Evolutionary conservation across 1,140 invertebrate genomes (phyloP), one percentile per base, ranked within the genome.

Genomic region (Drosophila bocki): DNA sequence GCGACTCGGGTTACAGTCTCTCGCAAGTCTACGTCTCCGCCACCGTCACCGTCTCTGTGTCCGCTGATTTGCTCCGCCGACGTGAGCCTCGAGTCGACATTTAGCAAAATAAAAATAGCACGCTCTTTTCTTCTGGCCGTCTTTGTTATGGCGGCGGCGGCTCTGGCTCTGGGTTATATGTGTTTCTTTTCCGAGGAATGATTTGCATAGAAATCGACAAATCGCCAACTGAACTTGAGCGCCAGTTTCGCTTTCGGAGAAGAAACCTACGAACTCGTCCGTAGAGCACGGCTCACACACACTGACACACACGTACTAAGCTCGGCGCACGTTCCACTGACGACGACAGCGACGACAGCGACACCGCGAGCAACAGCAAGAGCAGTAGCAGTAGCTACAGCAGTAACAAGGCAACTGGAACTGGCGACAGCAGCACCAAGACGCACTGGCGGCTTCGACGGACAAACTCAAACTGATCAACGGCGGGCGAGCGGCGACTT

Each of bases 71-170:
- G 42, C 53, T 71, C 29, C 39, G 58, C 41, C 82, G 78, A 76
- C 77, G 74, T 75, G 78, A 82, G 85, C 74, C 82, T 78, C 69
- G 70, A 90, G 85, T 88, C 84, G 85, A 90, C 84, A 90, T 88
- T 88, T 84, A 87, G 85, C 80, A 82, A 84, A 84, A 88, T 84
- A 88, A 88, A 87, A 88, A 88, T 88, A 88, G 85, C 81, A 88
- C 84, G 80, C 84, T 88, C 79, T 88, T 84, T 84, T n/a, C n/a
- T 87, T 59, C 37, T 41, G 44, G 13, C 67, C 22, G 67, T 42
- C 42, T 70, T 47, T 70, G 45, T 50, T 68, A 22, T 35, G n/a
- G 29, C 33, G 33, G 29, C 33, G 33, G 15, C 44, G 44, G 9
- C 41, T 61, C 42, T 33, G 53, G 8, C 48, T 41, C 65, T 42